Evolutionary conservation across 2,797 vertebrate genomes (phyloP), one percentile per base, ranked within the genome.

Genomic region (Sebastes hubbsi): DNA sequence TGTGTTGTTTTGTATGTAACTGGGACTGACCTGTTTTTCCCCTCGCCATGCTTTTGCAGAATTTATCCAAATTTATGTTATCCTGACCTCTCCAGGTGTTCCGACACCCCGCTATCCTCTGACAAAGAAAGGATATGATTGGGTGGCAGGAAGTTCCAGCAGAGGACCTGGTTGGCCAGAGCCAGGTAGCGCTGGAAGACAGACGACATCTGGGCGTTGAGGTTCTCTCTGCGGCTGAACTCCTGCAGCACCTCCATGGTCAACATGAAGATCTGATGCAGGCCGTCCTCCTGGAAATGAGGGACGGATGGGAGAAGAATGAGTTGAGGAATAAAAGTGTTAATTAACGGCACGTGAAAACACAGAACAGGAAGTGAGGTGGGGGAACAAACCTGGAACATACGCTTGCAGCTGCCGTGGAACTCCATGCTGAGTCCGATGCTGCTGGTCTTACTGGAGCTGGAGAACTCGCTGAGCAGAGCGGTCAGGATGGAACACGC

Each of bases 351-450:
- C 25, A 29, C 3, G 2, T 24, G 32, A 54, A 32, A 32, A 52
- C 24, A 46, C 4, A 34, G 42, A 24, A 6, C 1, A 36, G 5
- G n/a, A 8, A 25, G 4, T 0, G 59, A 38, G 5, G 64, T 0
- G 4, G 34, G 22, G 34, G 36, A 63, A 49, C 84, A 32, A 81
- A 99, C 98, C 97, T 99, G 99, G 93, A 99, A 99, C 78, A 98
- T 87, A 70, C 98, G 96, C 92, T 99, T 99, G 95, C 98, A 99
- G 96, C 97, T 99, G 83, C 98, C 98, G 27, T 99, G 99, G 85
- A 99, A 99, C 94, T 99, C 99, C 98, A 99, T 99, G 92, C 98
- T 99, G 89, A 99, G 96, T 86, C 99, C 99, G 84, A 99, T 99
- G 95, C 98, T 99, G 96, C 99, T 99, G 91, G 98, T 99, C 95